Base-by-base conservation (phyloP, 2,888 invertebrate species). In the Clitarchus hookeri region DNA sequence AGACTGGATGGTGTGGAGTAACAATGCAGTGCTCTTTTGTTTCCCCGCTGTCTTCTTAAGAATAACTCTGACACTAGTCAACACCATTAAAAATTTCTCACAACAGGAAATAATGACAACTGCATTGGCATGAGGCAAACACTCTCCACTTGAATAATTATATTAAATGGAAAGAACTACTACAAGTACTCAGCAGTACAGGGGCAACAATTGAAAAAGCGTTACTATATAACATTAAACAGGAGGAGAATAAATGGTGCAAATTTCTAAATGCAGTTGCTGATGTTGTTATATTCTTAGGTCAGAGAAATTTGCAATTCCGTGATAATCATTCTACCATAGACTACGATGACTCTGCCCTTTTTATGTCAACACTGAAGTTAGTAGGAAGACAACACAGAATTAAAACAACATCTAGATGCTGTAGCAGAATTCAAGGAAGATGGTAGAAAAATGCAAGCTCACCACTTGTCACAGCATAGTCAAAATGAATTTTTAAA, bases 1-100 rank as follows among this genome's bases (percentile, higher is more conserved):
- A 78, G 78, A 78, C 48, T n/a, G n/a, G n/a, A n/a, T n/a, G n/a
- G n/a, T n/a, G n/a, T 78, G 78, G 78, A 11, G n/a, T 79, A 79
- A 79, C 8, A 79, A 27, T n/a, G n/a, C 23, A n/a, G 79, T n/a
- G 23, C 79, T 79, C 26, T 78, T 13, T 13, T 25, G 78, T 26
- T 78, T 26, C 19, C n/a, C 78, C 8, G 78, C 26, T 25, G 78
- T n/a, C 26, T 78, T 25, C 8, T 78, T 78, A 78, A 78, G 1
- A 78, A 26, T 23, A 19, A 78, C 1, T 26, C 11, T 78, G 25
- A 78, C 25, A n/a, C 26, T 48, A 48, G 48, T n/a, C 4, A 78
- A 11, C 0, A 25, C 11, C 78, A 78, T 6, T 78, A 0, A 11
- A 6, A 78, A 78, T 78, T 13, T 8, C 6, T 23, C 13, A 0